phyloP scores from a whole-genome alignment of 1,140 invertebrate species.

The Planococcus citri region DNA sequence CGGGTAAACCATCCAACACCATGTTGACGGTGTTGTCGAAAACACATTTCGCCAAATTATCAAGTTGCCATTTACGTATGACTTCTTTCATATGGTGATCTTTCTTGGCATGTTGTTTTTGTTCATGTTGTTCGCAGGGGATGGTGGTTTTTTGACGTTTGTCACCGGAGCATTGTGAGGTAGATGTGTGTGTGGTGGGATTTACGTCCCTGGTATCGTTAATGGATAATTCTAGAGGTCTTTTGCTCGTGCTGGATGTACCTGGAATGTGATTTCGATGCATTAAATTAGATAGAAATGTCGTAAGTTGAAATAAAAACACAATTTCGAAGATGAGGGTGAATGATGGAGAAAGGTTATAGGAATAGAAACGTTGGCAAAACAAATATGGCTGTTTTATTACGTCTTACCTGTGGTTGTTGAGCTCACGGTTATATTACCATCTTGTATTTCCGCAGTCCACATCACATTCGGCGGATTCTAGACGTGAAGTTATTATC shows the following conservation, averaged over 20 bases:
- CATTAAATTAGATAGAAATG: not conserved
- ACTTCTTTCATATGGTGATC: not conserved
- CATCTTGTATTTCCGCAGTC: slow-evolving; percentile 1
- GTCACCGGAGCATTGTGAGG: not conserved
- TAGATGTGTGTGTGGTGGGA: not conserved
- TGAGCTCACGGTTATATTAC: not conserved
- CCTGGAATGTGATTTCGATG: not conserved
- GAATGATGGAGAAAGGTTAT: not conserved
- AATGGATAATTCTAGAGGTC: not conserved
- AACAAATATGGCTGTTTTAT: not conserved
- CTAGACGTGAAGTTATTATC: not conserved
- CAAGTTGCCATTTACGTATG: slow-evolving; percentile 23
- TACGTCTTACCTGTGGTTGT: not conserved
- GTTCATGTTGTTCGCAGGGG: not conserved
- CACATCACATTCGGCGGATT: not conserved
- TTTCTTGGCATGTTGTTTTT: not conserved
- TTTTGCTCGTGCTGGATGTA: not conserved
- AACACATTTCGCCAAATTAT: slow-evolving; percentile 26
- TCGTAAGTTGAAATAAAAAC: not conserved
- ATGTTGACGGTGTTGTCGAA: slow-evolving; percentile 34
- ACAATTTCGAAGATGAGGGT: no score
- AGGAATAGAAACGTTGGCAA: not conserved
- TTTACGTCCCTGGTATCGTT: not conserved
- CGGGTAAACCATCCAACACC: slow-evolving; percentile 32
- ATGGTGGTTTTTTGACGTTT: not conserved